These are phyloP conservation scores for Bagarius yarrelli DNA, from an alignment of 2,113 vertebrate species.

Conservation along the genomic window DNA sequence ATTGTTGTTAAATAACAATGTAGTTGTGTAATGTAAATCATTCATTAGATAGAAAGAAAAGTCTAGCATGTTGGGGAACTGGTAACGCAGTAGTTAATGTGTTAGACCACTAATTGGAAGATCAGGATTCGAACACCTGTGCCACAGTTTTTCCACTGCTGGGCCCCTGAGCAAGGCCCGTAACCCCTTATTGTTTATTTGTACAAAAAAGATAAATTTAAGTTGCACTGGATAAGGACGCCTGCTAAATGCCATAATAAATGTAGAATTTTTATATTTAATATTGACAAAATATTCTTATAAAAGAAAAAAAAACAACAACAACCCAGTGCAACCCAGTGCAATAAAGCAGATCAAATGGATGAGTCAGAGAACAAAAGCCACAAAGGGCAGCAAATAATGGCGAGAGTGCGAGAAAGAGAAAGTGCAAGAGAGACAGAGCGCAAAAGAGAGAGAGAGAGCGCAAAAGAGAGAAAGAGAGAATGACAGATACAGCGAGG, in stretches of 20 bases:
- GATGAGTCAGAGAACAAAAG: constrained; percentile 38
- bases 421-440: constrained; percentile 10
- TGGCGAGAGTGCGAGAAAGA: constrained; percentile 8
- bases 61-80: neutral
- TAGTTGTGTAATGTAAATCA: neutral
- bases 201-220: too few relatives aligned
- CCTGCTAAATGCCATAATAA: too few relatives aligned
- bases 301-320: neutral
- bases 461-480: neutral
- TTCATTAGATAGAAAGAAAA: neutral
- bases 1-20: neutral
- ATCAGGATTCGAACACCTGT: too few relatives aligned
- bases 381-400: constrained; percentile 30
- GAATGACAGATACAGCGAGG: too few relatives aligned
- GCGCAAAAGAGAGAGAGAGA: constrained; percentile 20
- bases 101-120: too few relatives aligned
- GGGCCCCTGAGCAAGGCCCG: too few relatives aligned
- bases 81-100: too few relatives aligned
- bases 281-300: neutral
- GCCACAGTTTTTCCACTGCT: too few relatives aligned
- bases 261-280: neutral
- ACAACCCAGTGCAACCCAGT: constrained; percentile 17
- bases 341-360: constrained; percentile 48
- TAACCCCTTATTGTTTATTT: too few relatives aligned
- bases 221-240: too few relatives aligned